A percentile compares a stretch with the other conserved stretches of the same genome.
These are phyloP conservation scores for Sebastes steindachneri DNA, from an alignment of 2,797 vertebrate species.

Conservation along the genomic window DNA sequence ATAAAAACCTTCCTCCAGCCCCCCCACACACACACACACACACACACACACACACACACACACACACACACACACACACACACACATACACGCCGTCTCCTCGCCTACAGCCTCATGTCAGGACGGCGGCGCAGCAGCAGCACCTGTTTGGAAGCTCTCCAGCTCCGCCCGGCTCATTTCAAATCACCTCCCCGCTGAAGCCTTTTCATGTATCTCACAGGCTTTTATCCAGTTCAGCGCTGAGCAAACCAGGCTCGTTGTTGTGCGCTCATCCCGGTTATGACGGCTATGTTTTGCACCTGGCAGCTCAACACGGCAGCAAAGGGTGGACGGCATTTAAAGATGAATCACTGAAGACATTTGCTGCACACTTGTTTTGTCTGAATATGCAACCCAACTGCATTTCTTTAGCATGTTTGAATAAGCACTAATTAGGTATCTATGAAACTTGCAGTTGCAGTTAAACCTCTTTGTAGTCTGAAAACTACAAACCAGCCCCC, in stretches of 20 bases:
- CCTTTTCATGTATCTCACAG: conserved; percentile 60
- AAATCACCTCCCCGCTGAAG: conserved; percentile 30
- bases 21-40: neutral
- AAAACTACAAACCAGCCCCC: conserved; percentile 19
- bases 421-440: neutral
- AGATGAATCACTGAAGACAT: conserved; percentile 1
- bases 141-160: conserved; percentile 77
- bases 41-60: conserved; percentile 7
- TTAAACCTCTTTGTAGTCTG: neutral
- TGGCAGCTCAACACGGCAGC: conserved; percentile 11
- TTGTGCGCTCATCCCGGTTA: conserved; percentile 35
- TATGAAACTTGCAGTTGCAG: neutral
- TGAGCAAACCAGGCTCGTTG: conserved; percentile 25
- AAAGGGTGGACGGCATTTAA: conserved; percentile 5
- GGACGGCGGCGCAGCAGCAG: conserved; percentile 29
- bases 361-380: neutral
- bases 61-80: conserved; percentile 1
- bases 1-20: conserved; percentile 34
- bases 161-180: conserved; percentile 42
- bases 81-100: conserved; percentile 1
- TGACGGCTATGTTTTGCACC: conserved; percentile 23
- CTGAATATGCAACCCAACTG: neutral
- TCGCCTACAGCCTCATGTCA: conserved; percentile 33
- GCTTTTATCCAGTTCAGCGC: conserved; percentile 38
- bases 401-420: neutral